Conservation (phyloP, 2,113 vertebrate species). For the Tauraco erythrolophus region DNA sequence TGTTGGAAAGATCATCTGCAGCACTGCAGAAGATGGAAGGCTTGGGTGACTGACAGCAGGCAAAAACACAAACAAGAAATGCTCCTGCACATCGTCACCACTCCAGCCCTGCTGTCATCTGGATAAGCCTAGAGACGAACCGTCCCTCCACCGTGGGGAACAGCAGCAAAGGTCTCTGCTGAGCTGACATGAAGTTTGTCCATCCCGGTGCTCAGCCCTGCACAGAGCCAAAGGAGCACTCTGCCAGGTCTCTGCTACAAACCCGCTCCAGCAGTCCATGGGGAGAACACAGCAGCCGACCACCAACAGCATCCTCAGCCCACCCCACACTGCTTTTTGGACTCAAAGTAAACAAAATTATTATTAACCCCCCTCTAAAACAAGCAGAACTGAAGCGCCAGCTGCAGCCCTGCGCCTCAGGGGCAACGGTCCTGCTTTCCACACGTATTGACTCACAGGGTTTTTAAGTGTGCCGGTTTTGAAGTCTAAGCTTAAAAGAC, state of each 20-base stretch:
- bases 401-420: slow-evolving; percentile 36
- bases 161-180: background rate
- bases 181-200: background rate
- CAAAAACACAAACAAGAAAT: background rate
- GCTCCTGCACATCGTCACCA: background rate
- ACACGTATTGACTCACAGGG: slow-evolving; percentile 31
- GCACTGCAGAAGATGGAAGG: background rate
- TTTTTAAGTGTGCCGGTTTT: slow-evolving; percentile 14
- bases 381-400: slow-evolving; percentile 15
- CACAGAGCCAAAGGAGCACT: background rate
- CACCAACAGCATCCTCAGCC: background rate
- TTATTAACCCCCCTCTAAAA: background rate
- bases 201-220: background rate
- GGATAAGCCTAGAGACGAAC: background rate
- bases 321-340: background rate
- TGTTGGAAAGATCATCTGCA: background rate
- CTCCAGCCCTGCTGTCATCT: background rate
- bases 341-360: slow-evolving; percentile 18
- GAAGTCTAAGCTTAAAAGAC: slow-evolving; percentile 41
- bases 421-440: background rate
- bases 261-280: background rate
- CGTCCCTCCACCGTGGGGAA: background rate
- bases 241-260: background rate
- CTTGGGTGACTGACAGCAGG: background rate
- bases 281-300: background rate